These are phyloP conservation scores for Neocrepidodera transversa DNA, from an alignment of 2,888 invertebrate genomes.

Conservation along the genomic window DNA sequence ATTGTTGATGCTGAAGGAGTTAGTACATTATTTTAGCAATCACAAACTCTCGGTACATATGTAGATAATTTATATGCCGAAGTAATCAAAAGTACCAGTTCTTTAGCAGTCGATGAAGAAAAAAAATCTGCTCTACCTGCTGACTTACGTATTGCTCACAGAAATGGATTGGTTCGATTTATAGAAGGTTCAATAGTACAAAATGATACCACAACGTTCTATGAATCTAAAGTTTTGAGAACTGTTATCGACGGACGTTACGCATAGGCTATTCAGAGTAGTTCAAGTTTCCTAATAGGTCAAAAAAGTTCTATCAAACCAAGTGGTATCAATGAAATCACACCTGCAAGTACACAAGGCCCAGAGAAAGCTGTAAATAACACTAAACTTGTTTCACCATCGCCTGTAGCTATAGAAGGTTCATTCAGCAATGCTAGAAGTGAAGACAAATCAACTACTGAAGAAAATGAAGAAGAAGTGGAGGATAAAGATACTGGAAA, in stretches of 20 bases:
- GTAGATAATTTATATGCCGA: conserved; percentile 79
- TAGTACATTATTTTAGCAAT: conserved; percentile 74
- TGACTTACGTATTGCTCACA: conserved; percentile 61
- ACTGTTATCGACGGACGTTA: conserved; percentile 76
- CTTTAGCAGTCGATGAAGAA: conserved; percentile 69
- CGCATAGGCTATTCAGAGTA: conserved; percentile 80
- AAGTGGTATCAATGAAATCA: conserved; percentile 52
- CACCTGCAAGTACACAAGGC: conserved; percentile 61
- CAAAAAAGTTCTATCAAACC: conserved; percentile 58
- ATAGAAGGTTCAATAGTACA: conserved; percentile 74
- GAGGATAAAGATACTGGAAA: conserved; percentile 66
- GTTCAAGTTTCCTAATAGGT: conserved; percentile 70
- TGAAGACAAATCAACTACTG: conserved; percentile 61
- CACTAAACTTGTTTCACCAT: conserved; percentile 62
- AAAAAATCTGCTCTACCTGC: conserved; percentile 59
- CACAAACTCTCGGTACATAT: conserved; percentile 72
- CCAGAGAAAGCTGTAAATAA: conserved; percentile 53
- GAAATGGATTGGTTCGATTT: conserved; percentile 74
- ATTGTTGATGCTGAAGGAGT: conserved; percentile 77
- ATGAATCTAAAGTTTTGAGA: conserved; percentile 76
- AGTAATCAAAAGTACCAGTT: conserved; percentile 74
- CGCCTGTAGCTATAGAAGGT: conserved; percentile 75
- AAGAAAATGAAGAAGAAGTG: conserved; percentile 55
- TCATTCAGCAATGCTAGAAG: conserved; percentile 68
- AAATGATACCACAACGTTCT: conserved; percentile 72